phyloP scores from a whole-genome alignment of 1,140 invertebrate species.

The Telenomus remus region DNA sequence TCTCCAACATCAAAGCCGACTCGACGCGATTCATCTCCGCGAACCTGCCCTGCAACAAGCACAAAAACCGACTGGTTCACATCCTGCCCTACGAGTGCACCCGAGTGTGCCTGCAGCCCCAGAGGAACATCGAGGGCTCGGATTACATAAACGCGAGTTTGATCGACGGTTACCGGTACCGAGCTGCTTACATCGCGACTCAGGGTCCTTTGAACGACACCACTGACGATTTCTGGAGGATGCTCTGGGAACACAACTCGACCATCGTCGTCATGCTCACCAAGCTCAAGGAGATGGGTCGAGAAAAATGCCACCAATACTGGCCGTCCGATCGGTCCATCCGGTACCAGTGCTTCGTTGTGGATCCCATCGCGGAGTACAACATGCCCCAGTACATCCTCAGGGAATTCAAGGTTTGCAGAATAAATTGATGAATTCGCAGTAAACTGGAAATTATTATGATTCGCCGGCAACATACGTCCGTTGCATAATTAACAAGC shows the following conservation, averaged over 20 bases:
- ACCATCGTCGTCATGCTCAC: slow-evolving; percentile 99
- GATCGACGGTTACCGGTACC: slow-evolving; percentile 95
- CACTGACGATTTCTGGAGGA: slow-evolving; percentile 98
- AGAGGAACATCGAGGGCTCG: slow-evolving; percentile 93
- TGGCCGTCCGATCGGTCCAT: slow-evolving; percentile 98
- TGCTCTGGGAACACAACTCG: slow-evolving; percentile 99
- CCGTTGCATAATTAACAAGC: neutral
- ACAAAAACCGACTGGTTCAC: slow-evolving; percentile 98
- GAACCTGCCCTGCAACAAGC: slow-evolving; percentile 96
- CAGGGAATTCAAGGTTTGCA: slow-evolving; percentile 91
- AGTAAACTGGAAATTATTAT: too few species aligned
- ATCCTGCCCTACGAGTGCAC: slow-evolving; percentile 98
- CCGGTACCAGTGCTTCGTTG: slow-evolving; percentile 96
- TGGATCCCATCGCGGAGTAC: slow-evolving; percentile 99
- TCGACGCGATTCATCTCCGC: slow-evolving; percentile 96
- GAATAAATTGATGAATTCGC: too few species aligned
- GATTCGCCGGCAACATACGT: too few species aligned
- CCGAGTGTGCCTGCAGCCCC: slow-evolving; percentile 93
- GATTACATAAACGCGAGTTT: slow-evolving; percentile 99
- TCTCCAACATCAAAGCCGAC: slow-evolving; percentile 95
- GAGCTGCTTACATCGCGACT: slow-evolving; percentile 97
- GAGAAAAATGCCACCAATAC: slow-evolving; percentile 98
- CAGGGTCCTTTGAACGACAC: slow-evolving; percentile 97
- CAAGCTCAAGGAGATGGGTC: slow-evolving; percentile 97
- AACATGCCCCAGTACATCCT: slow-evolving; percentile 99